Conservation (phyloP, 35 echinoderm and acorn worm genomes). For the Apostichopus japonicus region DNA sequence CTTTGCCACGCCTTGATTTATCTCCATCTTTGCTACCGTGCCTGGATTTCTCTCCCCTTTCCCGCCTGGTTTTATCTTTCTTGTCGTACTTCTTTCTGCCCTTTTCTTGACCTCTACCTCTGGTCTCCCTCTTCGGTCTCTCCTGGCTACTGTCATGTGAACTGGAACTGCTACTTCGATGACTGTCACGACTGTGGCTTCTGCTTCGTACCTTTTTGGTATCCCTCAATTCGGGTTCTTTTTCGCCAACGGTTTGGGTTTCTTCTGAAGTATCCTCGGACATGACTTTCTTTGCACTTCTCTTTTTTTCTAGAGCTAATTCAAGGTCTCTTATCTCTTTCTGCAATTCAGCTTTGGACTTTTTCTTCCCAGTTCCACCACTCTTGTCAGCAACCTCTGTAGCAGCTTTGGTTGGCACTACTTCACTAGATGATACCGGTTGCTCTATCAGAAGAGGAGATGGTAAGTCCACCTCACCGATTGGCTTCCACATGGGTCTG, state of each 20-base stretch:
- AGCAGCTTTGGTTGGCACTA: not conserved
- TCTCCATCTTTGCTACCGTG: not conserved
- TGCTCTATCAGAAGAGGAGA: constrained; percentile 27
- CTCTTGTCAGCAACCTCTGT: not conserved
- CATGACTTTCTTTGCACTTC: constrained; percentile 27
- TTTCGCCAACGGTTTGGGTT: not conserved
- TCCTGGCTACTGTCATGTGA: constrained; percentile 32
- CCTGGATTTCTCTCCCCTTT: constrained; percentile 15
- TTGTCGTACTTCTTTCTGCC: constrained; percentile 13
- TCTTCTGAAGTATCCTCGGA: constrained; percentile 19
- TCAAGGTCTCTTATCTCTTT: constrained; percentile 53
- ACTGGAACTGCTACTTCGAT: constrained; percentile 2
- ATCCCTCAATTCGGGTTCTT: not conserved
- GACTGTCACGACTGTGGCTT: not conserved
- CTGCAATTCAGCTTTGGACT: constrained; percentile 47
- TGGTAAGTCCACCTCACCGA: constrained; percentile 29
- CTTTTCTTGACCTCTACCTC: not conserved
- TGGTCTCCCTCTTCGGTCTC: not conserved
- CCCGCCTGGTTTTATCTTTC: constrained; percentile 12
- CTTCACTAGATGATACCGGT: not conserved
- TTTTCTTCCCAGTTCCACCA: constrained; percentile 8
- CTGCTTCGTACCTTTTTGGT: not conserved
- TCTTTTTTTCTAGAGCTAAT: constrained; percentile 34
- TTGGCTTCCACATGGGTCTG: constrained; percentile 42
- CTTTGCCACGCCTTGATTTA: constrained; percentile 1